Conservation (phyloP, 2,797 vertebrate species). For the Pitangus sulphuratus region DNA sequence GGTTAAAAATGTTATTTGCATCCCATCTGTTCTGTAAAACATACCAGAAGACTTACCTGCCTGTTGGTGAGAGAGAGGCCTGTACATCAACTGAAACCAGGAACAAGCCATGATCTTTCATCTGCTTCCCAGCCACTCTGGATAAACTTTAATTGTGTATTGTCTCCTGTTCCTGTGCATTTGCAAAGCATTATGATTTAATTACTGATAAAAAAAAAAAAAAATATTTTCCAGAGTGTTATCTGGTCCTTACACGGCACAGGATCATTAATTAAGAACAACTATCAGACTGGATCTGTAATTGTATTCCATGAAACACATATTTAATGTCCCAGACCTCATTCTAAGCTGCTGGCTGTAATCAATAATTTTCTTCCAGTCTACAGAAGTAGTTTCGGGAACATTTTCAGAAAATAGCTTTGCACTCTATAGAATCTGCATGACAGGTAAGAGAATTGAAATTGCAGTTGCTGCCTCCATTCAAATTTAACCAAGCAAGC, state of each 20-base stretch:
- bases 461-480: not conserved
- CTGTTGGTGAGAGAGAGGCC: not conserved
- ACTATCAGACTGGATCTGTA: not conserved
- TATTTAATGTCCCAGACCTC: not conserved
- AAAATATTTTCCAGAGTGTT: not conserved
- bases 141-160: not conserved
- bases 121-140: not conserved
- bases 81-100: not conserved
- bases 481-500: not conserved
- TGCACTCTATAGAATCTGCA: not conserved
- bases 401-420: not conserved
- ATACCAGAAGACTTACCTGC: not conserved
- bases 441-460: not conserved
- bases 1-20: not conserved
- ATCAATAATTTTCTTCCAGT: not conserved
- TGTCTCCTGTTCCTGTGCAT: not conserved
- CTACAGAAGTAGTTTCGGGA: not conserved
- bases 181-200: not conserved
- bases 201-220: not conserved
- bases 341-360: not conserved
- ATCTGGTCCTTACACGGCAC: not conserved
- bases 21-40: not conserved
- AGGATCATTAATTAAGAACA: not conserved
- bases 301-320: accelerated
- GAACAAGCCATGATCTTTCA: not conserved